These are phyloP conservation scores for Sialia sialis DNA, from an alignment of 2,113 vertebrate genomes.

Conservation along the genomic window DNA sequence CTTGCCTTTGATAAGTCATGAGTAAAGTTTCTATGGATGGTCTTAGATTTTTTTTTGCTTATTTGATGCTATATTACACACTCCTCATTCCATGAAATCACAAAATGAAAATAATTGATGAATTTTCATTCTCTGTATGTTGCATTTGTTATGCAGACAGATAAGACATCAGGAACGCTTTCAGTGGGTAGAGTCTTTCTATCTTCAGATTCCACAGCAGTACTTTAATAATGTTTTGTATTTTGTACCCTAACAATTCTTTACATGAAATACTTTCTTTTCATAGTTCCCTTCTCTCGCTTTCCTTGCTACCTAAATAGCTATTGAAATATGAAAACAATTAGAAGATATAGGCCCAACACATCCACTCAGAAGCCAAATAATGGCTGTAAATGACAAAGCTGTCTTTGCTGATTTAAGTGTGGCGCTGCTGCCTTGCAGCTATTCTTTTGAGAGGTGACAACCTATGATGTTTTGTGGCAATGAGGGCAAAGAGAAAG, in stretches of 20 bases:
- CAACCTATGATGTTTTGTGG: background rate
- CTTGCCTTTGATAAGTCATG: background rate
- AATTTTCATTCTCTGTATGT: background rate
- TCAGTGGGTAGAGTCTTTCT: slow-evolving; percentile 8
- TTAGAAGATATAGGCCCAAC: slow-evolving; percentile 11
- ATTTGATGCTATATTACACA: background rate
- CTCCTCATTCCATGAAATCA: background rate
- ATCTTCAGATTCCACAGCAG: background rate
- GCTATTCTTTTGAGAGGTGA: background rate
- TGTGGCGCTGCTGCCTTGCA: background rate
- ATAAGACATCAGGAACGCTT: slow-evolving; percentile 3
- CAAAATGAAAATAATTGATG: slow-evolving; percentile 2
- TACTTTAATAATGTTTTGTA: slow-evolving; percentile 1
- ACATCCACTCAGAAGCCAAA: slow-evolving; percentile 5
- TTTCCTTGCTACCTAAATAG: background rate
- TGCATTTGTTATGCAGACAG: background rate
- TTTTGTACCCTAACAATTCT: slow-evolving; percentile 6
- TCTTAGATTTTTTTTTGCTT: background rate
- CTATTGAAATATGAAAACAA: background rate
- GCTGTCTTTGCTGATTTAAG: slow-evolving; percentile 55
- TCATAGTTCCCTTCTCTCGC: background rate
- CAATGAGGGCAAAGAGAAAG: background rate
- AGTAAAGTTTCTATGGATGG: background rate
- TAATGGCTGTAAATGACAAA: slow-evolving; percentile 31
- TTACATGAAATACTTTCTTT: background rate